Conservation (phyloP, 1,140 invertebrate species). For the Orius laevigatus region DNA sequence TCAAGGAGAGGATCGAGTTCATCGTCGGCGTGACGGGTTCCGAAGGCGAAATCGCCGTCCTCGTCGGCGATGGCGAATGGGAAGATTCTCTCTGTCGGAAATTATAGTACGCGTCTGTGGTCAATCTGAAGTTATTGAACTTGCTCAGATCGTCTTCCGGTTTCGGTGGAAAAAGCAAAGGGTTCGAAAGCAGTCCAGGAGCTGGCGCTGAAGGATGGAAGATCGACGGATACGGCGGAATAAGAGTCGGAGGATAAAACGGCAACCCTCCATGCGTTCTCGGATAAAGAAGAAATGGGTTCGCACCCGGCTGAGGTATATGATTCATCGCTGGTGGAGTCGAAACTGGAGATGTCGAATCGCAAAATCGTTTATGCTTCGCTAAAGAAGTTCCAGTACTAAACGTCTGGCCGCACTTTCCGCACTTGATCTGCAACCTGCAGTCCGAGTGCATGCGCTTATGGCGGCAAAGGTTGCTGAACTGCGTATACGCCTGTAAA, state of each 20-base stretch:
- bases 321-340: constrained; percentile 6
- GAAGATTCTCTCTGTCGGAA: constrained; percentile 12
- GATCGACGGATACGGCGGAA: constrained; percentile 40
- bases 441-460: constrained; percentile 95
- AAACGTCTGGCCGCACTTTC: constrained; percentile 82
- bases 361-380: constrained; percentile 73
- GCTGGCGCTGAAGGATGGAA: constrained; percentile 31
- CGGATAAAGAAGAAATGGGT: constrained; percentile 51
- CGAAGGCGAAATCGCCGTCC: constrained; percentile 4
- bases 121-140: neutral
- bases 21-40: constrained; percentile 28
- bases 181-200: constrained; percentile 33
- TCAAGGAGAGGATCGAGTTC: constrained; percentile 23
- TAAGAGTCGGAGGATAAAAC: constrained; percentile 40
- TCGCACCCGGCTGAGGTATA: constrained; percentile 29
- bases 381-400: constrained; percentile 68
- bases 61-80: constrained; percentile 1
- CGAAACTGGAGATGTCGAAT: constrained; percentile 30
- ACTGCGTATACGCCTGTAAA: constrained; percentile 94
- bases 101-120: constrained; percentile 20
- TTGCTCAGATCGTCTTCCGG: constrained; percentile 12
- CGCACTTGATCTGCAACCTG: constrained; percentile 75
- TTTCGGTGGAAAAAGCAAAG: constrained; percentile 33
- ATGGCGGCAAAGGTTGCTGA: constrained; percentile 97
- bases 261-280: constrained; percentile 32